A percentile compares a stretch with the other conserved stretches of the same genome.
Evolutionary conservation across 2,113 vertebrate genomes (phyloP).

Genomic region (Uria lomvia): DNA sequence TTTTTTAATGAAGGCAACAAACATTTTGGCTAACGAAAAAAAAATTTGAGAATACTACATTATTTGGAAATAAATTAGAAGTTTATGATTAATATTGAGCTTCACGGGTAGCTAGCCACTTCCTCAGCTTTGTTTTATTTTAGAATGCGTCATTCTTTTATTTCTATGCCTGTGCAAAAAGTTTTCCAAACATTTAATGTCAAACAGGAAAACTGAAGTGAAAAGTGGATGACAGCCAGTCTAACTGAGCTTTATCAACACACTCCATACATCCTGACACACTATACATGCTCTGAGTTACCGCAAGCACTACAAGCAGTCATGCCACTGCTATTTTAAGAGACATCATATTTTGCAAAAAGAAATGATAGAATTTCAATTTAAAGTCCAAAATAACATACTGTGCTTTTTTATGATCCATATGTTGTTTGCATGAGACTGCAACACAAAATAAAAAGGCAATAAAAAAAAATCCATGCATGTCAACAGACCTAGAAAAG

Average conservation of each 20-base stretch:
- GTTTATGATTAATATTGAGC: background rate
- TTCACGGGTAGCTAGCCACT: background rate
- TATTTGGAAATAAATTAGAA: background rate
- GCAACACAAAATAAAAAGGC: background rate
- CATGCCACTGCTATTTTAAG: background rate
- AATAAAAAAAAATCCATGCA: background rate
- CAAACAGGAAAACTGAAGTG: constrained; percentile 55
- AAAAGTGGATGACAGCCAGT: constrained; percentile 60
- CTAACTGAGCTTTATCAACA: constrained; percentile 37
- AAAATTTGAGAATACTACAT: background rate
- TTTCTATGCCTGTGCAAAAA: constrained; percentile 24
- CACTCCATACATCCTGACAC: constrained; percentile 14
- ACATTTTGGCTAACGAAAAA: background rate
- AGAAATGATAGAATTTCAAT: background rate
- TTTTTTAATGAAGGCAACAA: background rate
- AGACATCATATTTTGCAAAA: background rate
- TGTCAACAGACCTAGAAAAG: background rate
- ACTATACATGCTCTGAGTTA: background rate
- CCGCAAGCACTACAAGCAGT: background rate
- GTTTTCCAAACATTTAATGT: constrained; percentile 40
- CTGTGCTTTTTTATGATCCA: background rate
- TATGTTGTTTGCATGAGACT: background rate
- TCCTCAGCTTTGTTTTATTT: constrained; percentile 46
- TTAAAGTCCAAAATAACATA: background rate
- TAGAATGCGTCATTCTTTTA: constrained; percentile 11